Percentiles rank a stretch among this genome's conserved stretches.
These are phyloP conservation scores for Spheniscus mendiculus DNA, from an alignment of 2,113 vertebrate species.

Conservation along the genomic window DNA sequence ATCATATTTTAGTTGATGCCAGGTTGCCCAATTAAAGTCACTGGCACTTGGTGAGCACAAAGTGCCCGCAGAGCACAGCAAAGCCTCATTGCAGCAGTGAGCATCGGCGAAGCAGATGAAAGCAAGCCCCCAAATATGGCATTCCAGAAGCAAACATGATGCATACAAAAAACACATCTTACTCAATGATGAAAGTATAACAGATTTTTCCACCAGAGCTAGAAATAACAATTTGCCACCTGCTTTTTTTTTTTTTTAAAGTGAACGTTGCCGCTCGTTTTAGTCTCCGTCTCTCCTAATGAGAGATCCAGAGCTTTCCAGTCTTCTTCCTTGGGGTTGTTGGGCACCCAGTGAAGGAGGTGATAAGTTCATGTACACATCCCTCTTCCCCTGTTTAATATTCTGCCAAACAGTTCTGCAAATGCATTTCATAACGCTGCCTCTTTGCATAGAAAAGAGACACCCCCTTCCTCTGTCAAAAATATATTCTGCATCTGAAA, in stretches of 20 bases:
- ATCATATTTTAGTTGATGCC: accelerated
- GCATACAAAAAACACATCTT: not conserved
- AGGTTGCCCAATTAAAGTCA: not conserved
- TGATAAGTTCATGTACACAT: not conserved
- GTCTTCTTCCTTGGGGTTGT: not conserved
- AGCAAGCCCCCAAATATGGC: not conserved
- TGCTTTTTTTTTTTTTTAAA: not conserved
- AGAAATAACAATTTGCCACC: not conserved
- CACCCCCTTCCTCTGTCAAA: not conserved
- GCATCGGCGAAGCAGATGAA: not conserved
- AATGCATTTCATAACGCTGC: not conserved
- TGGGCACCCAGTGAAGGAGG: not conserved
- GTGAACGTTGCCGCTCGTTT: not conserved
- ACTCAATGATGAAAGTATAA: not conserved
- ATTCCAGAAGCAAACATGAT: not conserved
- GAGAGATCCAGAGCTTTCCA: not conserved
- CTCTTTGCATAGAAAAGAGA: not conserved
- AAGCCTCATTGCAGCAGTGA: not conserved
- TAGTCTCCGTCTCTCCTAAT: not conserved
- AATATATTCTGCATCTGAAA: not conserved
- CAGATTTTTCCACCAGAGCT: not conserved
- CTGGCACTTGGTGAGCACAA: not conserved
- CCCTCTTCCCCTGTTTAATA: not conserved
- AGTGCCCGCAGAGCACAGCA: not conserved
- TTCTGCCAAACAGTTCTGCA: not conserved